Base-by-base conservation (phyloP, 2,113 vertebrate species). In the Promerops cafer region DNA sequence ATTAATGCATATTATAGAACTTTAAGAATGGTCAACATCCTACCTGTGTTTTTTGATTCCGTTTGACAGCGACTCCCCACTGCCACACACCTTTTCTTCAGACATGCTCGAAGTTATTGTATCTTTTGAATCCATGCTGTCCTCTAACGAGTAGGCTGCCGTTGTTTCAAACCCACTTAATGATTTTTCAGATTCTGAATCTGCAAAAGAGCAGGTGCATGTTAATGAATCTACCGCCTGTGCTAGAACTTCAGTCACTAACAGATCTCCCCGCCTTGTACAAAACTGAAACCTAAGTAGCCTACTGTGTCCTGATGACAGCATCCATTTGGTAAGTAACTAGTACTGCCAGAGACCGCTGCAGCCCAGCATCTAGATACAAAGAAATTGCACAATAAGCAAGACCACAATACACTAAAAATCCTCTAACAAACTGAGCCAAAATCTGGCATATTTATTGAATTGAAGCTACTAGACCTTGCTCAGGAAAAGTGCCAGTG, bases 31-130 rank as follows among this genome's bases (percentile, higher is more conserved):
- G 33, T 35, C 35, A 86, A 78, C 39, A 42, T 69, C 98, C 97
- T 98, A 99, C 99, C 99, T 99, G 97, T 99, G 98, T 50, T 98
- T 99, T 94, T 98, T 98, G 97, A 99, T 98, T 96, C 99, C 99
- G 5, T 99, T 99, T 93, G 99, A 97, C 94, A 98, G 98, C 31
- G 93, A 90, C 57, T 98, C 98, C 85, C 97, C 97, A 88, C 98
- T 97, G 56, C 98, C 98, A 96, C 97, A 98, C 77, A 98, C 98
- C 89, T 98, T 98, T 70, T 98, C 98, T 97, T 98, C 98, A 14
- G 98, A 98, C 99, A 98, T 96, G 89, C 97, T 97, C 89, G 94
- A 97, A 91, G 97, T 96, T 93, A 96, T 97, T 10, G 97, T 89
- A 30, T 97, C 96, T 96, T 97, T 98, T 53, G 97, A 97, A 94